These are phyloP conservation scores for Tupiocoris notatus DNA, from an alignment of 2,888 invertebrate genomes.

Conservation along the genomic window DNA sequence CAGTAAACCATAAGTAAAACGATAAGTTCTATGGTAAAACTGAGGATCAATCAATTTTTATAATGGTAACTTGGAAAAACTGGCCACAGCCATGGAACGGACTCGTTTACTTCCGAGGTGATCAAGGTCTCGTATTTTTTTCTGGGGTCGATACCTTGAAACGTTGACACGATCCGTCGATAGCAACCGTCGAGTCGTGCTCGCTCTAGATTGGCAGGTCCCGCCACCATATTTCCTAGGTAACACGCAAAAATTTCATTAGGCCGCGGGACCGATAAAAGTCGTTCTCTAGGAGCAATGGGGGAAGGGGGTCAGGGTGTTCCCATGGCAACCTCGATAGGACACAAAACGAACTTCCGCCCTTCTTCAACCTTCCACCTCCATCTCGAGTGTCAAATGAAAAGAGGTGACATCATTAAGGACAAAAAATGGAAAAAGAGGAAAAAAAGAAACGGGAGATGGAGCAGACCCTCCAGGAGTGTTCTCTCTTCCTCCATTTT, in stretches of 20 bases:
- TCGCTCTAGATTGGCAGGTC: conserved; percentile 18
- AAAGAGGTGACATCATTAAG: conserved; percentile 39
- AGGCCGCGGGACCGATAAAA: not conserved
- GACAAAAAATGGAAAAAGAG: not conserved
- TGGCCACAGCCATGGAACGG: too few relatives aligned
- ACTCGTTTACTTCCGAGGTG: not conserved
- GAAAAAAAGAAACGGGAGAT: not conserved
- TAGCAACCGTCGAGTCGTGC: not conserved
- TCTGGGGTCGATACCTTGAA: not conserved
- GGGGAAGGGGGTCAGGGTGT: conserved; percentile 4
- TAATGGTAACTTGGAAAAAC: too few relatives aligned
- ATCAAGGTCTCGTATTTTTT: not conserved
- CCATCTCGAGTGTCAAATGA: conserved; percentile 29
- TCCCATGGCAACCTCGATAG: conserved; percentile 37
- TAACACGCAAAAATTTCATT: conserved; percentile 41
- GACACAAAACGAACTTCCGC: conserved; percentile 33
- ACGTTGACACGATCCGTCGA: conserved; percentile 3
- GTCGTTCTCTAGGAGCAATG: not conserved
- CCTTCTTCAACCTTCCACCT: conserved; percentile 12
- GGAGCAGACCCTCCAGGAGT: not conserved
- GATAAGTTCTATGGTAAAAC: too few relatives aligned
- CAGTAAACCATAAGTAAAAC: too few relatives aligned
- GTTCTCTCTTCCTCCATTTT: not conserved
- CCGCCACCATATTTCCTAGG: conserved; percentile 38
- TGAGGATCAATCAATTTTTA: too few relatives aligned